Base-by-base conservation (phyloP, 2,797 vertebrate species). In the Acanthurus leucopareius region DNA sequence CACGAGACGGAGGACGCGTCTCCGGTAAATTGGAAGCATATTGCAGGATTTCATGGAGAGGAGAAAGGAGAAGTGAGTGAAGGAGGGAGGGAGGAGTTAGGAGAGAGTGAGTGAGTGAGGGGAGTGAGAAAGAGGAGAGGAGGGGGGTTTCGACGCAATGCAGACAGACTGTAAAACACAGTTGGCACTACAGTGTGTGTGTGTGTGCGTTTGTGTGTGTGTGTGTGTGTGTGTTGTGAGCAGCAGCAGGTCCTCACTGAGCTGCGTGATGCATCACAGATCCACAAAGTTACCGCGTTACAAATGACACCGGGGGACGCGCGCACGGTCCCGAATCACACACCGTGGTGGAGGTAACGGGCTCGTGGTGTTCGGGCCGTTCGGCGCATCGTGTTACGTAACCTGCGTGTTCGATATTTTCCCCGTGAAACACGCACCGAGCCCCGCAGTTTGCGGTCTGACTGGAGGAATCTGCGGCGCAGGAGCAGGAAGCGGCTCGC, bases 91-190 rank as follows among this genome's bases (percentile, higher is more conserved):
- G 73, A 78, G 79, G 73, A 80, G 69, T 48, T 48, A 57, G 61
- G 68, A 57, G 72, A 62, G 70, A 75, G 68, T 9, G 71, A 68
- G 65, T 52, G 62, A 38, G 49, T 10, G 40, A 22, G 40, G 35
- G 20, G 66, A 64, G 63, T 51, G 77, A 53, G 47, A 11, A 58
- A 13, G 66, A 13, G 44, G 58, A 67, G 74, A 20, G 66, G 54
- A 54, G 85, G 80, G 88, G 91, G 86, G 83, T 49, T 93, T 92
- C 91, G 93, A 95, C 94, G 94, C 94, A 96, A 95, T 95, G 95
- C 95, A 95, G 95, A 94, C 94, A 93, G 89, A 90, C 92, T 93
- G 93, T 92, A 92, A 88, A 89, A 91, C 83, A 89, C 88, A 86
- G 85, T 81, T 83, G 69, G 87, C 77, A 71, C 92, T 88, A 86